Base-by-base conservation (phyloP, 23 tunicate species). In the Diplosoma virens region DNA sequence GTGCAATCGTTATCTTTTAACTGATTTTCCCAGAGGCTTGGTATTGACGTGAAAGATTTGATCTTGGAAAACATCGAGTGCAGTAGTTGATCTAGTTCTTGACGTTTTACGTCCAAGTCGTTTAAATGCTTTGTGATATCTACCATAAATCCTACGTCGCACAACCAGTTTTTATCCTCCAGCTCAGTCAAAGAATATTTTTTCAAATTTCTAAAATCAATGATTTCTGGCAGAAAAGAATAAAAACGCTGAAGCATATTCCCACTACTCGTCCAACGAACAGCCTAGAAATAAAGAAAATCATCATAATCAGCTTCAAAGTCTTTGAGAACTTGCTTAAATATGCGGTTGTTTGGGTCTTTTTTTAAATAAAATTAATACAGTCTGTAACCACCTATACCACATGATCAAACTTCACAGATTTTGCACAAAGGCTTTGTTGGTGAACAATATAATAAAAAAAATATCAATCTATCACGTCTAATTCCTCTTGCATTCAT, bases 121-220 rank as follows among this genome's bases (percentile, higher is more conserved):
- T n/a, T n/a, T n/a, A n/a, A n/a, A n/a, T n/a, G 16, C 16, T 46
- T 46, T 16, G 52, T 46, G 52, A 46, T 11, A 46, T 46, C 52
- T 46, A 46, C 52, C 52, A 46, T 46, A 46, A 46, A 46, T 46
- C 52, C 52, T 46, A 7, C 35, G 55, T 34, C 4, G 65, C 65
- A 58, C 24, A n/a, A 17, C 21, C 66, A 21, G 71, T 64, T 64
- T 64, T 64, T 35, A 64, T 9, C 71, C 30, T 64, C 71, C 11
- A 9, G 33, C 71, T 7, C 71, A 64, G 71, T 64, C 34, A 64
- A 11, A 11, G 71, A 35, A 64, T 35, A 64, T 11, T 64, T 64
- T 35, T 64, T 23, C 71, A 64, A 64, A 64, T 64, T 64, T 64
- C 71, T 11, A 64, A 64, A 64, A 22, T 64, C 71, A 64, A 64